Evolutionary conservation across 2,113 vertebrate genomes (phyloP).

Genomic region (Ellobius talpinus): DNA sequence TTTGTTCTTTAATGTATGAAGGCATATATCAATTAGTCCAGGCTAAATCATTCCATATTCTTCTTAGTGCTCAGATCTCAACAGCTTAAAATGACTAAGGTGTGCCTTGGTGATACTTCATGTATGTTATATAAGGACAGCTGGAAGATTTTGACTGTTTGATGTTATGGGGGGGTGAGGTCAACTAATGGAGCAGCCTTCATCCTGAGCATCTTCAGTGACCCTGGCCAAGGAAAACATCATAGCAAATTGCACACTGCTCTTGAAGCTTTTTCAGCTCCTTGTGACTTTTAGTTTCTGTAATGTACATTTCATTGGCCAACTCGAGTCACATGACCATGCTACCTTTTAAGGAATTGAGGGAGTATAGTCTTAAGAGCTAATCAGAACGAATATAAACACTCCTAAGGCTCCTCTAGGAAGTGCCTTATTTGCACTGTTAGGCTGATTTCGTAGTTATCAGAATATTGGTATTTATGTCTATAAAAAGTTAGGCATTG

Average conservation of each 20-base stretch:
- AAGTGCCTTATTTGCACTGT: background rate
- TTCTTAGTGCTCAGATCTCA: background rate
- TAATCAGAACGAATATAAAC: background rate
- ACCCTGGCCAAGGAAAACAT: background rate
- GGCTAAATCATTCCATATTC: background rate
- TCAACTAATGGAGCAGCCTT: background rate
- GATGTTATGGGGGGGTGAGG: background rate
- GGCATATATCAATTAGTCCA: background rate
- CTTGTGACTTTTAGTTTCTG: background rate
- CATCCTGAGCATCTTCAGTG: background rate
- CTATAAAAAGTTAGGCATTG: slow-evolving; percentile 25
- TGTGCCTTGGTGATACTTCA: background rate
- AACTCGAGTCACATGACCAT: slow-evolving; percentile 14
- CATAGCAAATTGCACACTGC: background rate
- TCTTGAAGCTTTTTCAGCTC: background rate
- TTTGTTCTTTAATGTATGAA: background rate
- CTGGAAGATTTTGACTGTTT: background rate
- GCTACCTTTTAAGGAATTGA: background rate
- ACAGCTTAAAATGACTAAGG: slow-evolving; percentile 1
- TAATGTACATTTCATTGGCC: background rate
- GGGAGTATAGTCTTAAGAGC: background rate
- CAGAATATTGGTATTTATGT: slow-evolving; percentile 34
- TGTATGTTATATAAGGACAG: background rate
- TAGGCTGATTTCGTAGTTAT: background rate
- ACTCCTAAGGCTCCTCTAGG: background rate